Evolutionary conservation across 2,888 invertebrate genomes (phyloP).

Genomic region (Dryadula phaetusa): DNA sequence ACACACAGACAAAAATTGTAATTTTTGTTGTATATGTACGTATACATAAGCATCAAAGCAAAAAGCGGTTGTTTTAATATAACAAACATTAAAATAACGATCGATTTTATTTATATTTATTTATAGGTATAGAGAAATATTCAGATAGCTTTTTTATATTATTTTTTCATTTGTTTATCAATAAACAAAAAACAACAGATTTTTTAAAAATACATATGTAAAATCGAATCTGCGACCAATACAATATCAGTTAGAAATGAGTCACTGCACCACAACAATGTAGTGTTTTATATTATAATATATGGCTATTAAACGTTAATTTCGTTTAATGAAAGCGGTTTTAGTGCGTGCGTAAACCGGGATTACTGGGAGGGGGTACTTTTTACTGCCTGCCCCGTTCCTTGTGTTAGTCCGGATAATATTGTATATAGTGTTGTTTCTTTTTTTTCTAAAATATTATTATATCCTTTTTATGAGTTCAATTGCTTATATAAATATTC

Average conservation of each 20-base stretch:
- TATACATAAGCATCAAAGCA: too few relatives aligned
- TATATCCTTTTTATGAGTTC: too few relatives aligned
- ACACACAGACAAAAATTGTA: too few relatives aligned
- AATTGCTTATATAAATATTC: too few relatives aligned
- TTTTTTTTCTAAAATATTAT: slow-evolving; percentile 22
- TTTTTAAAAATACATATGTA: neutral
- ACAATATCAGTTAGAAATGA: neutral
- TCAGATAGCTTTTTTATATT: too few relatives aligned
- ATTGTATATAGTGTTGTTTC: slow-evolving; percentile 33
- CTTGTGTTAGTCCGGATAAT: slow-evolving; percentile 48
- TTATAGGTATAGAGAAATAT: too few relatives aligned
- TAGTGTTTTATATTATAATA: slow-evolving; percentile 66
- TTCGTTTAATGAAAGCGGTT: slow-evolving; percentile 78
- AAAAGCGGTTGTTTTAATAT: too few relatives aligned
- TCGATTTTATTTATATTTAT: too few relatives aligned
- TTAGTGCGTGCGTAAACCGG: slow-evolving; percentile 75
- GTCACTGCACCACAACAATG: neutral
- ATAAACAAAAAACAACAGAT: too few relatives aligned
- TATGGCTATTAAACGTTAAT: slow-evolving; percentile 82
- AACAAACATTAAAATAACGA: too few relatives aligned
- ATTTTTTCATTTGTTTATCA: too few relatives aligned
- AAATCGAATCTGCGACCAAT: neutral
- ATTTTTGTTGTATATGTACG: too few relatives aligned
- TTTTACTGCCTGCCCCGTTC: slow-evolving; percentile 77
- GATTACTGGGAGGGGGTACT: slow-evolving; percentile 69